Conservation (phyloP, 2,797 vertebrate genomes). For the Threskiornis aethiopicus region DNA sequence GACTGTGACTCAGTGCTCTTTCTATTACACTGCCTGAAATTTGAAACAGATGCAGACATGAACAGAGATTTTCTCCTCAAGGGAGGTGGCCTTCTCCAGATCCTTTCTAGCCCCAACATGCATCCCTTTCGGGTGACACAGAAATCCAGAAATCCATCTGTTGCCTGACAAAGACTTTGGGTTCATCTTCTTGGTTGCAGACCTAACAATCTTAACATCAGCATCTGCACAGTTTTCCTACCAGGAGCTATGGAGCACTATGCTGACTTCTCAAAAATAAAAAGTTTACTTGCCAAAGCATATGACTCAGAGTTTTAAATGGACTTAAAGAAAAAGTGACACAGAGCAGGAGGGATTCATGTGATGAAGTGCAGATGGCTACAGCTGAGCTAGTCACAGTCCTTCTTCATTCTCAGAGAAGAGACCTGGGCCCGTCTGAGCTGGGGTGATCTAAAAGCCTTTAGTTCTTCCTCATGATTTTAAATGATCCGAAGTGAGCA, state of each 20-base stretch:
- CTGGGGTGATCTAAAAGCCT: background rate
- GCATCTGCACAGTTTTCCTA: background rate
- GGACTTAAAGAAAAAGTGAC: background rate
- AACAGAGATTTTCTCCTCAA: background rate
- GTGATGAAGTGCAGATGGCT: background rate
- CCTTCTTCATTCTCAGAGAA: background rate
- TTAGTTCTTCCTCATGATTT: background rate
- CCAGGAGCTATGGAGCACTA: background rate
- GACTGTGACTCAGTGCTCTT: background rate
- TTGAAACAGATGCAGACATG: background rate
- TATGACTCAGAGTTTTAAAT: background rate
- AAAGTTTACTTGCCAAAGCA: background rate
- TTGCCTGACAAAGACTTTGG: background rate
- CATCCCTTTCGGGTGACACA: background rate
- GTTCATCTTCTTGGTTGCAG: background rate
- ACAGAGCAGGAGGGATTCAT: background rate
- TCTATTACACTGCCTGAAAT: background rate
- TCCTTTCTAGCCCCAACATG: background rate
- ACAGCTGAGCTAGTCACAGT: background rate
- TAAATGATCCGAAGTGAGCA: background rate
- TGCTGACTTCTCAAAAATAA: background rate
- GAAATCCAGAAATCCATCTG: background rate
- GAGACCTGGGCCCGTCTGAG: background rate
- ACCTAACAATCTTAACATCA: background rate
- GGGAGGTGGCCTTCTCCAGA: background rate